Base-by-base conservation (phyloP, 1,140 invertebrate genomes). In the Drosophila repletoides region DNA sequence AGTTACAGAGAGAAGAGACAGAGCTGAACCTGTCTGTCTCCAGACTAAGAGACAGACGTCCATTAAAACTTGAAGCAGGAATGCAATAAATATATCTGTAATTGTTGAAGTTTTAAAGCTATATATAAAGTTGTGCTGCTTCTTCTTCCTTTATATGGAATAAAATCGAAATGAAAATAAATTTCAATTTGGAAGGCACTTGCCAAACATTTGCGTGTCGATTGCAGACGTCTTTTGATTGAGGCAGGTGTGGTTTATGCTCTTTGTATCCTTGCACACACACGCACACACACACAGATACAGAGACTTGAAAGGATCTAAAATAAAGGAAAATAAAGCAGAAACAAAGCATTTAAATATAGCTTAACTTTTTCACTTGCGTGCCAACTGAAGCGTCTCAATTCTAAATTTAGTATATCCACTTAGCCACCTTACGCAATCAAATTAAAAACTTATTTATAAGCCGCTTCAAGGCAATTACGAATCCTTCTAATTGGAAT, bases 391-490 rank as follows among this genome's bases (percentile, higher is more conserved):
- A 41, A 14, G 22, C 28, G 1, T 52, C 46, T 19, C 14, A 6
- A 21, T 28, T 26, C 48, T 52, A 51, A 24, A 41, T 61, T 51
- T 51, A n/a, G n/a, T n/a, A 61, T 34, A 26, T 17, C 7, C 9
- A 22, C 34, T 40, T 12, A 29, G 21, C n/a, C 29, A 36, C 34
- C 34, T 46, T 34, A 43, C 41, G 29, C 41, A 45, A 58, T 34
- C 38, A 21, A 53, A 45, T 36, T 36, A 36, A 22, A 63, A 45
- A 36, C 9, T 31, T 63, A 63, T 53, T 63, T 63, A 53, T 53
- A 53, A 43, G 43, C 22, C 21, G 15, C 15, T 36, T 53, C 53
- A 40, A 28, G 49, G 49, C 49, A 43, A 63, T 63, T 63, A 55
- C 1, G 1, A n/a, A n/a, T n/a, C n/a, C n/a, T n/a, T 34, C n/a